A percentile compares a stretch with the other conserved stretches of the same genome.
These are phyloP conservation scores for rabbit (Oryctolagus cuniculus) DNA, from an alignment of 2,113 vertebrate genomes.

Conservation along the genomic window DNA sequence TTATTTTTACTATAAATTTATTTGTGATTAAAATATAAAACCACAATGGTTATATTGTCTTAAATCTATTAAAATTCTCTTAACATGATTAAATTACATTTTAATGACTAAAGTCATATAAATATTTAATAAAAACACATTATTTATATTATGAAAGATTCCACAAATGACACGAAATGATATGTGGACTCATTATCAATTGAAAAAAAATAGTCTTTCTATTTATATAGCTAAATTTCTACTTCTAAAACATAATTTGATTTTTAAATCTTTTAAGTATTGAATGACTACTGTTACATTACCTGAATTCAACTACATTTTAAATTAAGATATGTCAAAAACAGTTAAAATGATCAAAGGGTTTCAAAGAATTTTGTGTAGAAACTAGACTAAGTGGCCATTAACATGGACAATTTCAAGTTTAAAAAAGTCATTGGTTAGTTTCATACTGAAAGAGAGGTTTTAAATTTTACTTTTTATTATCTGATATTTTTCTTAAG, in stretches of 20 bases:
- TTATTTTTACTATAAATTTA: constrained; percentile 55
- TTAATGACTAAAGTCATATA: constrained; percentile 43
- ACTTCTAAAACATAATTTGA: constrained; percentile 32
- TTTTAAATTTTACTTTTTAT: constrained; percentile 42
- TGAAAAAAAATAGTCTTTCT: constrained; percentile 47
- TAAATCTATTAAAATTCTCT: constrained; percentile 61
- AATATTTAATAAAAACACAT: constrained; percentile 49
- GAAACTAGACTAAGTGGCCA: not conserved
- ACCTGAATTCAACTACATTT: not conserved
- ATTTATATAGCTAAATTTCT: constrained; percentile 1
- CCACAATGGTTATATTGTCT: not conserved
- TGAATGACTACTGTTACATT: constrained; percentile 5
- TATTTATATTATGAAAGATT: constrained; percentile 53
- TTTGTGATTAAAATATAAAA: constrained; percentile 64
- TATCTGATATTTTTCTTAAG: constrained; percentile 18
- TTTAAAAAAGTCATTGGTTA: not conserved
- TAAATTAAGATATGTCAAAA: constrained; percentile 50
- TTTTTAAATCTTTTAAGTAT: constrained; percentile 57
- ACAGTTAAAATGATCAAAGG: constrained; percentile 33
- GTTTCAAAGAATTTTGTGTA: constrained; percentile 8
- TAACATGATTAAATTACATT: constrained; percentile 63
- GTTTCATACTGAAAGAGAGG: not conserved
- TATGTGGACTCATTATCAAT: constrained; percentile 42
- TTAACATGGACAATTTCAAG: not conserved
- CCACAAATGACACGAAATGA: constrained; percentile 60